Conservation (phyloP, 2,888 invertebrate genomes). For the Ametastegia equiseti region DNA sequence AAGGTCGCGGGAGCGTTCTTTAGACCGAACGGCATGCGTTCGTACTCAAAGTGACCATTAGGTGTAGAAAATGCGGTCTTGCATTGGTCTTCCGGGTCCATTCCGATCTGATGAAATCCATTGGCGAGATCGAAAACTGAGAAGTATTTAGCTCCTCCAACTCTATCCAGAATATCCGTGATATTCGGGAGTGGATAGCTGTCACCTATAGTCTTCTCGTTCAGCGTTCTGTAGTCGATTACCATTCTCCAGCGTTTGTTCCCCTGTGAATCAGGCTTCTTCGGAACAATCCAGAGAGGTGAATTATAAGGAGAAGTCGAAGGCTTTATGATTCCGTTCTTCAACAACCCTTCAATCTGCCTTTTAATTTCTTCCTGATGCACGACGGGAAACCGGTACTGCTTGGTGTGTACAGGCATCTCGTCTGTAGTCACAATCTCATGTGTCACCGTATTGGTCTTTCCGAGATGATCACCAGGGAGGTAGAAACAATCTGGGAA, state of each 20-base stretch:
- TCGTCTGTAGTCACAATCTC: slow-evolving; percentile 2
- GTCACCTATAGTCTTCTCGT: slow-evolving; percentile 48
- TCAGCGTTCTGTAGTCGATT: slow-evolving; percentile 13
- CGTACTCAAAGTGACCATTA: slow-evolving; percentile 49
- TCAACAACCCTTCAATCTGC: neutral
- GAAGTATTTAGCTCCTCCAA: slow-evolving; percentile 37
- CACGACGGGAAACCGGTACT: slow-evolving; percentile 26
- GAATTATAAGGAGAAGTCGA: slow-evolving; percentile 63
- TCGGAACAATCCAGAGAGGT: slow-evolving; percentile 67
- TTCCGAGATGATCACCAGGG: neutral
- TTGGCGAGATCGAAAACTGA: slow-evolving; percentile 33
- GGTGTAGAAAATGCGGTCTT: slow-evolving; percentile 33
- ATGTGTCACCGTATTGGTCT: neutral
- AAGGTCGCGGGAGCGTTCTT: slow-evolving; percentile 47
- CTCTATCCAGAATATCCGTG: slow-evolving; percentile 30
- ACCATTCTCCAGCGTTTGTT: slow-evolving; percentile 55
- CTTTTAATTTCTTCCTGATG: slow-evolving; percentile 20
- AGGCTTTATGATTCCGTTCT: slow-evolving; percentile 51
- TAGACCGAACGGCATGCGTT: slow-evolving; percentile 49
- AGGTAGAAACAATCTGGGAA: neutral
- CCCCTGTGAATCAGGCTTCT: slow-evolving; percentile 59
- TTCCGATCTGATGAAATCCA: slow-evolving; percentile 26
- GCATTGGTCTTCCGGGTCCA: neutral
- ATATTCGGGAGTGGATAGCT: slow-evolving; percentile 32
- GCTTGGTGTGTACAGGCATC: slow-evolving; percentile 1